Evolutionary conservation across 2,888 invertebrate genomes (phyloP), one percentile per base, ranked within the genome.

Genomic region (Nysson spinosus): DNA sequence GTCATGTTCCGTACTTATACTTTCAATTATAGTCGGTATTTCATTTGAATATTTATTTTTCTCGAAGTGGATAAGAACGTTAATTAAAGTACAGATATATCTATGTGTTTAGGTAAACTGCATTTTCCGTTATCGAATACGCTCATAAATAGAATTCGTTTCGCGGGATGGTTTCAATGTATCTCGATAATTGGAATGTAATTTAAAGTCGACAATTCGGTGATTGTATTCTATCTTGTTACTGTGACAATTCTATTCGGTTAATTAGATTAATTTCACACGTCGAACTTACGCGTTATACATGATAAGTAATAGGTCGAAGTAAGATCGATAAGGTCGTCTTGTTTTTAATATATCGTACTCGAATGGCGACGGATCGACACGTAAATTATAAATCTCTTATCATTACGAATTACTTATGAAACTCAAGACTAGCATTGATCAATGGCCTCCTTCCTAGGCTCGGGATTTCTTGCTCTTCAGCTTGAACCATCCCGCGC

Each of bases 401-500:
- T 69, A 71, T 9, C 55, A 60, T 75, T 75, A 76, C 37, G 60
- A 69, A 71, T 78, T 79, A 79, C 79, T 83, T 81, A 83, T 76
- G 82, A 85, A 85, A 83, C 77, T 84, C 84, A 83, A 86, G 86
- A 85, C 86, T 86, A 86, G 86, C 85, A 85, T 86, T 86, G 79
- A 82, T 84, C 80, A 83, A 85, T 85, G 86, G 85, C 83, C 84
- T 78, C 58, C 79, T 67, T 63, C 68, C 85, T 77, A 86, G 79
- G 85, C 82, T 70, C 85, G 83, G 74, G 84, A 86, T 75, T 88
- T 89, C 70, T 86, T 88, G 81, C 83, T 87, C 79, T 90, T 92
- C 78, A 92, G 85, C 83, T 91, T 92, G 80, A 93, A 93, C 93
- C 93, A 93, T 51, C 93, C 93, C 28, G 93, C 92, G 64, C 92